These are phyloP conservation scores for Tenthredo livida DNA, from an alignment of 2,888 invertebrate species.

Conservation along the genomic window DNA sequence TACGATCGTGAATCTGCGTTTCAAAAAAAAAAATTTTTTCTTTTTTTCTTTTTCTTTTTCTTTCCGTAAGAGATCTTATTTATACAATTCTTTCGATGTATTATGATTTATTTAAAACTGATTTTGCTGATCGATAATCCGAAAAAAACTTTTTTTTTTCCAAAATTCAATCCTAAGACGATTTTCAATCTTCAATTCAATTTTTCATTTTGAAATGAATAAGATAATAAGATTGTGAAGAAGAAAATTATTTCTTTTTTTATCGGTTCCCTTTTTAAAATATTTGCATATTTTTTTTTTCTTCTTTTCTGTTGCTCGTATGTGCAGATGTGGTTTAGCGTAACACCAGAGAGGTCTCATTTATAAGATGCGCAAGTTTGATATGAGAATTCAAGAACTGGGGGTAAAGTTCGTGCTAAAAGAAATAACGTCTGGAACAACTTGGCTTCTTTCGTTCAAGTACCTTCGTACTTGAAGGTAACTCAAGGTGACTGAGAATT, in stretches of 20 bases:
- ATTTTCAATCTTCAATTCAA: constrained; percentile 37
- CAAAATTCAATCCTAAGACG: background rate
- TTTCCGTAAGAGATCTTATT: background rate
- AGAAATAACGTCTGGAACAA: constrained; percentile 48
- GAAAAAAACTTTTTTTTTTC: background rate
- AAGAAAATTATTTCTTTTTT: constrained; percentile 25
- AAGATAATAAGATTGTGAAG: no score
- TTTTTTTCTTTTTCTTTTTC: background rate
- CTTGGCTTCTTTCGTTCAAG: constrained; percentile 48
- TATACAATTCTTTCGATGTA: background rate
- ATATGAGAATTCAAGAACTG: constrained; percentile 48
- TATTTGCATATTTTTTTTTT: constrained; percentile 58
- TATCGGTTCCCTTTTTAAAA: constrained; percentile 37
- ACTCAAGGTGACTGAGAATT: constrained; percentile 50
- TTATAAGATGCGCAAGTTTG: constrained; percentile 46
- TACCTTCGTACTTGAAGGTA: constrained; percentile 50
- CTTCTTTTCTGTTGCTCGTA: background rate
- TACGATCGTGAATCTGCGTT: background rate
- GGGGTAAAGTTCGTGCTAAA: constrained; percentile 35
- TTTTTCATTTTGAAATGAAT: no score
- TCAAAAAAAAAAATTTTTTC: background rate
- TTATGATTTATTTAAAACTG: constrained; percentile 3
- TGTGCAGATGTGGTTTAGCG: constrained; percentile 48
- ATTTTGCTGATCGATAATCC: background rate
- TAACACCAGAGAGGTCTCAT: constrained; percentile 46